Base-by-base conservation (phyloP, 2,797 vertebrate species). In the Parambassis ranga region DNA sequence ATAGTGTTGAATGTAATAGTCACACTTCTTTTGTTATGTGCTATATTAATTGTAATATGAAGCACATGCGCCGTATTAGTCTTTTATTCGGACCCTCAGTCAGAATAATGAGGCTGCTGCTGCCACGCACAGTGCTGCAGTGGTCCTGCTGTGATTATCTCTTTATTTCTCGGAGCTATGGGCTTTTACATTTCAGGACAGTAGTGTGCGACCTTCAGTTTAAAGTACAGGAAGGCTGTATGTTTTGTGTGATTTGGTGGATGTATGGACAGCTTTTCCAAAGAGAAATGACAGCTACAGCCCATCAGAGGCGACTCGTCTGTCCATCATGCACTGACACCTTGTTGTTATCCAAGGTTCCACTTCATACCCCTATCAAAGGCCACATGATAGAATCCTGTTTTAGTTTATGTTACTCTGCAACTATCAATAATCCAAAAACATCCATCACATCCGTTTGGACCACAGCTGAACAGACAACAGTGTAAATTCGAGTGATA, bases 101-200 rank as follows among this genome's bases (percentile, higher is more conserved):
- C 65, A 69, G 32, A 85, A 75, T 84, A 83, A 86, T 79, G 77
- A 87, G 75, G 61, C 63, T 2, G 31, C 57, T 26, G 67, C 59
- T 33, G 16, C 30, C 41, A 20, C 5, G 42, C 51, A 5, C 61
- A 19, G 69, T 35, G 20, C 19, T 36, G 14, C 55, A 4, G 70
- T 7, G 18, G 44, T 31, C 83, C 77, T 0, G 49, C 77, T 81
- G 83, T 13, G 83, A 57, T 74, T 79, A 84, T 83, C 72, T 67
- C 76, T 83, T 80, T 65, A 85, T 83, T 71, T 65, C 51, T 37
- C 16, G 38, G 57, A 78, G 81, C 55, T 52, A 0, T 5, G 71
- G 75, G 66, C 60, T 77, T 77, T 77, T 37, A 48, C 84, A 85
- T 77, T 36, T 57, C 30, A 13, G 36, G 51, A 51, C 43, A 37